Conservation (phyloP, 1,140 invertebrate species). For the Nephila pilipes region DNA sequence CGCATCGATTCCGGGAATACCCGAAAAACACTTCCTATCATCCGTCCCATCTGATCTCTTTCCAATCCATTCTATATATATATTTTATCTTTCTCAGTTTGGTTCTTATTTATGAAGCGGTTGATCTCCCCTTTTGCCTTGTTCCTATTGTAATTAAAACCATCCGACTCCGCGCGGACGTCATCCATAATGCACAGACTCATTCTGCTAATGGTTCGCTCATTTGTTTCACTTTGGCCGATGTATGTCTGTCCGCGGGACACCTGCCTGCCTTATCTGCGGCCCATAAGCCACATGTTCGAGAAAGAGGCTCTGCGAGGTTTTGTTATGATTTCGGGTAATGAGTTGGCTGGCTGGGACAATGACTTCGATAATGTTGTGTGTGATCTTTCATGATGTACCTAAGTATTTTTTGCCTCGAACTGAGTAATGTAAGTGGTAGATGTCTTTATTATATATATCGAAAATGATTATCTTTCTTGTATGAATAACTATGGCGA, state of each 20-base stretch:
- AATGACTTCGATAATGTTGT: no score
- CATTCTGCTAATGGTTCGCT: constrained; percentile 6
- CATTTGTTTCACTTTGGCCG: constrained; percentile 27
- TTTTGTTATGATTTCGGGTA: constrained; percentile 23
- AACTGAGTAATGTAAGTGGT: no score
- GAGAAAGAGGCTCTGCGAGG: background rate
- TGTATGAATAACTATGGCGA: no score
- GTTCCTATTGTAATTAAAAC: constrained; percentile 32
- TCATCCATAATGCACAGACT: constrained; percentile 36
- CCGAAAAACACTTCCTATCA: background rate
- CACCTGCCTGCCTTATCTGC: constrained; percentile 22
- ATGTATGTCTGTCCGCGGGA: constrained; percentile 6
- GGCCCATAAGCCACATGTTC: constrained; percentile 25
- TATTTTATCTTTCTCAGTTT: background rate
- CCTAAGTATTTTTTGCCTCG: no score
- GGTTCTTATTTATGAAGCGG: constrained; percentile 24
- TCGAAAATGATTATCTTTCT: no score
- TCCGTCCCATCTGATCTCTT: background rate
- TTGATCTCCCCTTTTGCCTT: constrained; percentile 20
- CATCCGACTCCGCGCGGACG: background rate
- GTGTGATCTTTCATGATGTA: no score
- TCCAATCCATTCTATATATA: background rate
- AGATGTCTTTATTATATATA: no score
- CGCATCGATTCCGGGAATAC: no score
- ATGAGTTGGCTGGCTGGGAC: background rate